Evolutionary conservation across 2,113 vertebrate species (phyloP).

Genomic region (Macroglossus sobrinus): DNA sequence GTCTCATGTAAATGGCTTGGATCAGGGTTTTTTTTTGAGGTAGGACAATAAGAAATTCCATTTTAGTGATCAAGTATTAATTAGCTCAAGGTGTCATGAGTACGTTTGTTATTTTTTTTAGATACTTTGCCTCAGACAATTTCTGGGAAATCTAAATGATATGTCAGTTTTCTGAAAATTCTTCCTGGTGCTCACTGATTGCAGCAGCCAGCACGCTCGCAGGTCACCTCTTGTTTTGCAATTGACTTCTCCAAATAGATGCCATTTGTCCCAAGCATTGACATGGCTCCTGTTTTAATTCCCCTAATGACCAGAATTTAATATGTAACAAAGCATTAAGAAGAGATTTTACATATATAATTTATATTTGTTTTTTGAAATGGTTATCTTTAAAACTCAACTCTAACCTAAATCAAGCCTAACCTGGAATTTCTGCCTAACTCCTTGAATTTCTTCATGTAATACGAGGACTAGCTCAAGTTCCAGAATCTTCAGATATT

Average conservation of each 20-base stretch:
- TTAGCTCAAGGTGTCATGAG: not conserved
- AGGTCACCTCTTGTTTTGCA: not conserved
- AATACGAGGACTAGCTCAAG: rapidly evolving
- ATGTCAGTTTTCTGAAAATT: not conserved
- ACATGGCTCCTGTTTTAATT: not conserved
- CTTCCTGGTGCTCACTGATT: not conserved
- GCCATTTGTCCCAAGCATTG: not conserved
- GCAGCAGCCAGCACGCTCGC: not conserved
- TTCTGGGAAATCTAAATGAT: not conserved
- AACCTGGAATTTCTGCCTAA: not conserved
- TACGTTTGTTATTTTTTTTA: not conserved
- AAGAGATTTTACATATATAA: not conserved
- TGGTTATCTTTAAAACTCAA: not conserved
- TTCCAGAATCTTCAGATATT: not conserved
- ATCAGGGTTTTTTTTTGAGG: not conserved
- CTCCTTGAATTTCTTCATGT: not conserved
- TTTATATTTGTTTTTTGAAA: not conserved
- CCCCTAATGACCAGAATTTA: not conserved
- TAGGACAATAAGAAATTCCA: not conserved
- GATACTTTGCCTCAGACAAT: not conserved
- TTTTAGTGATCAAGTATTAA: not conserved
- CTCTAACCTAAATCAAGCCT: not conserved
- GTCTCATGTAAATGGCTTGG: not conserved
- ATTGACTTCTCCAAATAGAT: not conserved
- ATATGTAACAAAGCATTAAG: not conserved